A percentile compares a stretch with the other conserved stretches of the same genome.
These are phyloP conservation scores for Anticlea derivata DNA, from an alignment of 2,888 invertebrate genomes.

Conservation along the genomic window DNA sequence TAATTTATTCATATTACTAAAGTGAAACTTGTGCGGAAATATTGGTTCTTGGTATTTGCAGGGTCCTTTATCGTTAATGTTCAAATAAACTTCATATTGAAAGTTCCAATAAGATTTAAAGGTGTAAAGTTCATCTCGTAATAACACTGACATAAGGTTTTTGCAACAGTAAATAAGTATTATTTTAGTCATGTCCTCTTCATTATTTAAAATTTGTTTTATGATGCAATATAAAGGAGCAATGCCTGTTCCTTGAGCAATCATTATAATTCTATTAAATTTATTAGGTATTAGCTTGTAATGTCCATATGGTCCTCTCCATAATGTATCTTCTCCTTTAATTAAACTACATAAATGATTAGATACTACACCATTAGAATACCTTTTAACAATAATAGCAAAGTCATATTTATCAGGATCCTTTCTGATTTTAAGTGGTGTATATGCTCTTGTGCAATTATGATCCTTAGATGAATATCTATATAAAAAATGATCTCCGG, in stretches of 20 bases:
- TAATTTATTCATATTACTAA: slow-evolving; percentile 57
- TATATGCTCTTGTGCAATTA: slow-evolving; percentile 66
- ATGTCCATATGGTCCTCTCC: slow-evolving; percentile 90
- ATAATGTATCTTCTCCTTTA: slow-evolving; percentile 79
- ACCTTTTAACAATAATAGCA: slow-evolving; percentile 85
- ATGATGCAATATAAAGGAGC: slow-evolving; percentile 88
- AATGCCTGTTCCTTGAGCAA: slow-evolving; percentile 90
- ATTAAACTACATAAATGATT: slow-evolving; percentile 73
- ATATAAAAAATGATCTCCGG: slow-evolving; percentile 71
- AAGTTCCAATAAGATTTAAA: slow-evolving; percentile 90
- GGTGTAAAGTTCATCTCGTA: slow-evolving; percentile 84
- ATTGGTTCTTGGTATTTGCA: slow-evolving; percentile 82
- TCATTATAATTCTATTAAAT: slow-evolving; percentile 68
- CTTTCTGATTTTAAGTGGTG: slow-evolving; percentile 55
- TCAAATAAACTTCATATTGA: slow-evolving; percentile 84
- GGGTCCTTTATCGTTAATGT: slow-evolving; percentile 37
- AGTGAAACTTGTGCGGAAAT: slow-evolving; percentile 56
- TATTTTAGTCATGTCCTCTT: slow-evolving; percentile 86
- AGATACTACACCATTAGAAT: slow-evolving; percentile 84
- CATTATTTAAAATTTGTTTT: slow-evolving; percentile 84
- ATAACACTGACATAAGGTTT: slow-evolving; percentile 81
- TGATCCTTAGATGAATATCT: slow-evolving; percentile 48
- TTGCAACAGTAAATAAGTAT: slow-evolving; percentile 86
- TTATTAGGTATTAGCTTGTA: slow-evolving; percentile 73
- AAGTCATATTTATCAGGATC: slow-evolving; percentile 65